These are phyloP conservation scores for Catonia carolina DNA, from an alignment of 2,888 invertebrate species.

Conservation along the genomic window DNA sequence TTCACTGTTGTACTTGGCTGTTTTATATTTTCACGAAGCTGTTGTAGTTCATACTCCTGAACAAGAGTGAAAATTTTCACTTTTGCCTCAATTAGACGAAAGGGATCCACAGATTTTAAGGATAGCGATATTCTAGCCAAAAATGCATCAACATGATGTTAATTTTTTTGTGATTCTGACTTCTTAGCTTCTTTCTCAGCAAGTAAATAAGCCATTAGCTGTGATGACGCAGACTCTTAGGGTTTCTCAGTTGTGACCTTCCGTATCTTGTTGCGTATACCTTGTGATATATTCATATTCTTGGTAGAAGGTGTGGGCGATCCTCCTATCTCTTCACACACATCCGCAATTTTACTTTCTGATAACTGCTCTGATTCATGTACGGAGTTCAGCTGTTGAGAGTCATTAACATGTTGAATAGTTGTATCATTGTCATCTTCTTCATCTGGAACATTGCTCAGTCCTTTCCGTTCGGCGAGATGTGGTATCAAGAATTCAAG, in stretches of 20 bases:
- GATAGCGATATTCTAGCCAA: neutral
- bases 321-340: too few relatives aligned
- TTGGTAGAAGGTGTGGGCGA: too few relatives aligned
- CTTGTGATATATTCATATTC: too few relatives aligned
- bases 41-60: neutral
- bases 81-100: neutral
- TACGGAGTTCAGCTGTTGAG: constrained; percentile 9
- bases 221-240: neutral
- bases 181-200: neutral
- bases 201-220: neutral
- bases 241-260: neutral
- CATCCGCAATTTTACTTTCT: too few relatives aligned
- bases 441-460: constrained; percentile 6
- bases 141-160: neutral
- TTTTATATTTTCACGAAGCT: neutral
- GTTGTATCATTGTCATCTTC: constrained; percentile 3
- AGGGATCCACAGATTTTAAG: neutral
- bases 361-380: too few relatives aligned
- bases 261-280: neutral
- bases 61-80: neutral
- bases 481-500: constrained; percentile 34
- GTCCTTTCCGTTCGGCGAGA: constrained; percentile 29
- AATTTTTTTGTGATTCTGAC: neutral
- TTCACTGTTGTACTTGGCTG: neutral
- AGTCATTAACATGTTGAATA: constrained; percentile 7